Evolutionary conservation across 2,113 vertebrate genomes (phyloP).

Genomic region (Oncorhynchus keta): DNA sequence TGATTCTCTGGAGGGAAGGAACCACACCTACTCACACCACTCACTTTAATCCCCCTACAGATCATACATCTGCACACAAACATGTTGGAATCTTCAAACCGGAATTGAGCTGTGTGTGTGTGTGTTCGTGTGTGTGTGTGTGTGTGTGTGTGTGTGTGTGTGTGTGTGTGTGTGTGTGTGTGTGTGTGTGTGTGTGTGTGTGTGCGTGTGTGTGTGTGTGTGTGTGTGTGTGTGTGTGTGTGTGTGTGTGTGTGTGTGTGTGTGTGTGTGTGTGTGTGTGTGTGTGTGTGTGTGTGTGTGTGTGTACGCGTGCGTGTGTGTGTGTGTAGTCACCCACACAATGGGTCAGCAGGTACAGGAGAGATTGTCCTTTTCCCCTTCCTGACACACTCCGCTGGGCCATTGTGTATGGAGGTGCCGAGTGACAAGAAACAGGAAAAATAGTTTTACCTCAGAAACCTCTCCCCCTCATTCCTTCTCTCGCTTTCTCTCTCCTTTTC

Average conservation of each 20-base stretch:
- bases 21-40: not conserved
- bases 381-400: slow-evolving; percentile 9
- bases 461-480: not conserved
- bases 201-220: not conserved
- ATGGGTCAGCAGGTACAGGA: slow-evolving; percentile 2
- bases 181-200: slow-evolving; percentile 10
- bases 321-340: too few species aligned
- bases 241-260: not conserved
- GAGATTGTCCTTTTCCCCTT: not conserved
- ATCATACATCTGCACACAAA: not conserved
- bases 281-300: not conserved
- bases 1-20: too few species aligned
- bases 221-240: not conserved
- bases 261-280: too few species aligned
- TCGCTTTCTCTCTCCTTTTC: not conserved
- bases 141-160: too few species aligned
- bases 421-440: slow-evolving; percentile 29
- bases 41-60: not conserved
- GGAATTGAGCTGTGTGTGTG: not conserved
- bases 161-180: slow-evolving; percentile 2
- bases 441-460: slow-evolving; percentile 1
- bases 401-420: slow-evolving; percentile 25
- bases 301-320: too few species aligned
- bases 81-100: not conserved
- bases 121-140: slow-evolving; percentile 1